Conservation (phyloP, 2,888 invertebrate species). For the Drosophila borborema region DNA sequence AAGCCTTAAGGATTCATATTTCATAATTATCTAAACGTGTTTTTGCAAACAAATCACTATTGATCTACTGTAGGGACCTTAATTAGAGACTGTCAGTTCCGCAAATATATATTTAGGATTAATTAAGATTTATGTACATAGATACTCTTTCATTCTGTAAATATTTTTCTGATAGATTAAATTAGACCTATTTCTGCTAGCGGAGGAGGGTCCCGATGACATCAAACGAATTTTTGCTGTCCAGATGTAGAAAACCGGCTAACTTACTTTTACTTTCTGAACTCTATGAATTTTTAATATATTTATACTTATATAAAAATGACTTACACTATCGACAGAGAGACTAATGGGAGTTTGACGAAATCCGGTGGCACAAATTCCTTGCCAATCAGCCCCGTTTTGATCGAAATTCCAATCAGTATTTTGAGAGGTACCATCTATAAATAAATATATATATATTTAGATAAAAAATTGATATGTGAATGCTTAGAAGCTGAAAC, state of each 20-base stretch:
- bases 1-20: too few species aligned
- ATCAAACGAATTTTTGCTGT: neutral
- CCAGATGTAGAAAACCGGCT: neutral
- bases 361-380: slow-evolving; percentile 52
- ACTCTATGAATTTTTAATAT: neutral
- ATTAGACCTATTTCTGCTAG: too few species aligned
- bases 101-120: too few species aligned
- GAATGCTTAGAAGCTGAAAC: neutral
- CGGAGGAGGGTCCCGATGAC: neutral
- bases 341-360: slow-evolving; percentile 70
- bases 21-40: too few species aligned
- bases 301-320: too few species aligned
- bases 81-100: too few species aligned
- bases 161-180: neutral
- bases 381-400: slow-evolving; percentile 58
- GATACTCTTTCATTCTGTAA: neutral
- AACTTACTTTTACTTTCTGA: neutral
- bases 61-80: neutral
- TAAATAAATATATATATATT: neutral
- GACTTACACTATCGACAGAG: slow-evolving; percentile 64
- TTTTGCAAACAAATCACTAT: neutral
- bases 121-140: neutral
- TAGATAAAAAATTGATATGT: neutral
- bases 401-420: slow-evolving; percentile 52
- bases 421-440: slow-evolving; percentile 7